A percentile compares a stretch with the other conserved stretches of the same genome.
Evolutionary conservation across 2,797 vertebrate species (phyloP).

Genomic region (Ctenopoma multispine): DNA sequence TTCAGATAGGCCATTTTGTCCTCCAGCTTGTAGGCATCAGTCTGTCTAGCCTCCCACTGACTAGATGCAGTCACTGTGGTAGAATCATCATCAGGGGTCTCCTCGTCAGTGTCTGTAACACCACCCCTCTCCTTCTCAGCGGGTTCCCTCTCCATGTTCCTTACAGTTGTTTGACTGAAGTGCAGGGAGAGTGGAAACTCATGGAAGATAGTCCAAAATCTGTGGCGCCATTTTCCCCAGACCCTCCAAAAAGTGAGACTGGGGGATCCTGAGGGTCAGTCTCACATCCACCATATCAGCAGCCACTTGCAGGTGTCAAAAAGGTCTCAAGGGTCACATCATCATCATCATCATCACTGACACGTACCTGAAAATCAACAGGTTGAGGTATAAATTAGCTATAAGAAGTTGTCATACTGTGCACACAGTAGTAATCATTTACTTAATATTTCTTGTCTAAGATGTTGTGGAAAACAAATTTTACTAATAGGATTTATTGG

Average conservation of each 20-base stretch:
- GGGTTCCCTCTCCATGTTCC: slow-evolving; percentile 71
- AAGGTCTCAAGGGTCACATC: slow-evolving; percentile 38
- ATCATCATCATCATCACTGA: no score
- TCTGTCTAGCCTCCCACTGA: slow-evolving; percentile 49
- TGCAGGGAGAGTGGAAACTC: slow-evolving; percentile 48
- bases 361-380: slow-evolving; percentile 60
- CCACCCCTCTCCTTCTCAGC: slow-evolving; percentile 72
- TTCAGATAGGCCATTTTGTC: slow-evolving; percentile 48
- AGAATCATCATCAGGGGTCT: slow-evolving; percentile 49
- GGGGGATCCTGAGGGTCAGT: slow-evolving; percentile 36
- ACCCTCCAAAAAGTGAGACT: slow-evolving; percentile 50
- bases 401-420: no score
- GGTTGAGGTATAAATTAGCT: background rate
- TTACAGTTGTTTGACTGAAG: slow-evolving; percentile 54
- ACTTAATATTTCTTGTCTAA: background rate
- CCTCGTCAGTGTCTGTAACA: slow-evolving; percentile 63
- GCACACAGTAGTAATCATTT: background rate
- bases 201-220: slow-evolving; percentile 54
- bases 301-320: slow-evolving; percentile 28
- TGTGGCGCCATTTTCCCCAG: slow-evolving; percentile 59
- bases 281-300: slow-evolving; percentile 63
- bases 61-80: slow-evolving; percentile 26
- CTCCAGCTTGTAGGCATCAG: slow-evolving; percentile 47
- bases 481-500: background rate
- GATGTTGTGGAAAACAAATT: background rate